These are phyloP conservation scores for Valencia hispanica DNA, from an alignment of 2,797 vertebrate species.

Conservation along the genomic window DNA sequence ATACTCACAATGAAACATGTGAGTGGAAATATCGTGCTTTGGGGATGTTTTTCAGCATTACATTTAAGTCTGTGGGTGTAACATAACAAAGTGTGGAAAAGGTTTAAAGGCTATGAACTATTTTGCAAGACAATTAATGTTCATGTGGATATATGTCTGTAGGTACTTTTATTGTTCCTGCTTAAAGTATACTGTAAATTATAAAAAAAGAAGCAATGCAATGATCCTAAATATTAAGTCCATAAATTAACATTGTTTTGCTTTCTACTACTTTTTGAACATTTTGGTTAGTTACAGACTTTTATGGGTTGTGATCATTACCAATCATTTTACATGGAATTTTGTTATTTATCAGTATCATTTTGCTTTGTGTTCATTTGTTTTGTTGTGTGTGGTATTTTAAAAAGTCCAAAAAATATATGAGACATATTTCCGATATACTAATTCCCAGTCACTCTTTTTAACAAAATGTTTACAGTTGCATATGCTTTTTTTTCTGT, in stretches of 20 bases:
- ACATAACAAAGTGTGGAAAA: not conserved
- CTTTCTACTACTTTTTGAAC: not conserved
- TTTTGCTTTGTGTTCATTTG: not conserved
- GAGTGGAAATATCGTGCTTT: not conserved
- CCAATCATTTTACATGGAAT: not conserved
- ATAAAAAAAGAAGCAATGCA: not conserved
- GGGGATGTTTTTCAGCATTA: not conserved
- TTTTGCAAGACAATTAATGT: not conserved
- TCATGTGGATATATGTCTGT: not conserved
- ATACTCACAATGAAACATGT: not conserved
- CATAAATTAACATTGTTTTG: not conserved
- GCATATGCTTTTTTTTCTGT: not conserved
- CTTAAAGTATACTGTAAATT: not conserved
- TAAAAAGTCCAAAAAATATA: not conserved
- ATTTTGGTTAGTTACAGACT: not conserved
- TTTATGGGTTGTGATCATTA: not conserved
- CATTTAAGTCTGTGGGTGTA: not conserved
- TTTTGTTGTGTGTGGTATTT: not conserved
- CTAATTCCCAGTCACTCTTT: not conserved
- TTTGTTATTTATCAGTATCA: not conserved
- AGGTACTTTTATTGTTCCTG: not conserved
- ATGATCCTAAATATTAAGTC: not conserved
- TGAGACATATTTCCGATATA: not conserved
- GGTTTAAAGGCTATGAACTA: not conserved
- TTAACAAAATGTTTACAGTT: not conserved